These are phyloP conservation scores for Sebastes nivosus DNA, from an alignment of 2,797 vertebrate species.

Conservation along the genomic window DNA sequence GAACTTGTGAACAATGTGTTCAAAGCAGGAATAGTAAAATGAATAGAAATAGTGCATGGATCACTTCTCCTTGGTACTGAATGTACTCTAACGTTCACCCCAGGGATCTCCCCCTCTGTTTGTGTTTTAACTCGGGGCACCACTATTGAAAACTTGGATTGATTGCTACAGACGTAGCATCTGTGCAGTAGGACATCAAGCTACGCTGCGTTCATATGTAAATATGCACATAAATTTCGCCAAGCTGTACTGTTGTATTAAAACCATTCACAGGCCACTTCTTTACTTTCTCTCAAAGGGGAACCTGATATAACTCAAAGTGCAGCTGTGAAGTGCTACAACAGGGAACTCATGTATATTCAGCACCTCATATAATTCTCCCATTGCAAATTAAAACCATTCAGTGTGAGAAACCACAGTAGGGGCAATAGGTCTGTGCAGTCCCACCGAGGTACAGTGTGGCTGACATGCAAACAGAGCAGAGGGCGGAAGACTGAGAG, in stretches of 20 bases:
- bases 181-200: constrained; percentile 25
- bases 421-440: constrained; percentile 1
- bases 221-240: constrained; percentile 54
- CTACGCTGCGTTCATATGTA: constrained; percentile 54
- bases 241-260: constrained; percentile 6
- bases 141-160: constrained; percentile 30
- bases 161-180: constrained; percentile 23
- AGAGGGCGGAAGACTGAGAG: constrained; percentile 12
- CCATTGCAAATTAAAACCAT: constrained; percentile 47
- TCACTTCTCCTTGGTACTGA: not conserved
- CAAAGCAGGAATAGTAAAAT: not conserved
- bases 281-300: constrained; percentile 27
- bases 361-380: constrained; percentile 14
- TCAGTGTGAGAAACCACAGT: constrained; percentile 19
- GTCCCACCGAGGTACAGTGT: constrained; percentile 25
- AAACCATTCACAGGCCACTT: constrained; percentile 24
- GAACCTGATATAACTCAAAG: constrained; percentile 46
- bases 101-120: not conserved
- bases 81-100: not conserved
- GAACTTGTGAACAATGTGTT: not conserved
- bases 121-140: constrained; percentile 12
- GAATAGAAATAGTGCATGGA: constrained; percentile 3
- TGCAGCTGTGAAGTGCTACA: constrained; percentile 26
- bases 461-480: constrained; percentile 27
- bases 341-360: constrained; percentile 32